Evolutionary conservation across 2,113 vertebrate species (phyloP).

Genomic region (Tragelaphus scriptus): DNA sequence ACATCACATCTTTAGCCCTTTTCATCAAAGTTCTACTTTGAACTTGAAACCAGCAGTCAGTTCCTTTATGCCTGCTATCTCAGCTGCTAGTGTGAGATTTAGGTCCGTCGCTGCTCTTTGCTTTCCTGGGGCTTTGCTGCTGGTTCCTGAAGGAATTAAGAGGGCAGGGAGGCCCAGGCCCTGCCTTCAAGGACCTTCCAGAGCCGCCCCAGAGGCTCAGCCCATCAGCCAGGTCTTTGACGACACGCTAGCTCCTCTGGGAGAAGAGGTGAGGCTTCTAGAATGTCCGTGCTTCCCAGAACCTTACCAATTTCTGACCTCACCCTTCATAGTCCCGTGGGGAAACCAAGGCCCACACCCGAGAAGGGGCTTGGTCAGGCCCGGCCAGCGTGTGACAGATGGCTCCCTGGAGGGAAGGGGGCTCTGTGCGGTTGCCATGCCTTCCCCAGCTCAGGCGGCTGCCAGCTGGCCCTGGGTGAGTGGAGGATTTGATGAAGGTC

Average conservation of each 20-base stretch:
- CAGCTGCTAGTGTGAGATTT: not conserved
- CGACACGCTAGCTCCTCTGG: rapidly evolving
- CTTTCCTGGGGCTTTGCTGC: not conserved
- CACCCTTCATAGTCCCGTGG: not conserved
- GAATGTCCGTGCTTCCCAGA: rapidly evolving
- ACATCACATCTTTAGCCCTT: not conserved
- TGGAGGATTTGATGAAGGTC: not conserved
- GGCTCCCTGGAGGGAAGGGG: not conserved
- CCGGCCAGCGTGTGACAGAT: not conserved
- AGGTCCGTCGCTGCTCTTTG: not conserved
- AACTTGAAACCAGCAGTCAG: not conserved
- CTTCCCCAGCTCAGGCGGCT: not conserved
- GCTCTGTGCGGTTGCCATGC: not conserved
- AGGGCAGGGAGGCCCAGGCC: too few relatives aligned
- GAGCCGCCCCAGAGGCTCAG: rapidly evolving
- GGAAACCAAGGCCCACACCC: not conserved
- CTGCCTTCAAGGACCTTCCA: not conserved
- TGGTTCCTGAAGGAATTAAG: not conserved
- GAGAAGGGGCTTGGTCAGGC: not conserved
- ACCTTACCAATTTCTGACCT: not conserved
- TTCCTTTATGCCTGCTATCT: not conserved
- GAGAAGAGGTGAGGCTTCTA: rapidly evolving
- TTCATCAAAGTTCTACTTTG: slow-evolving; percentile 22
- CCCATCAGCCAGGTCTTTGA: not conserved
- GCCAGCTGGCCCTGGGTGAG: not conserved